Percentiles rank a stretch among this genome's conserved stretches.
phyloP scores from a whole-genome alignment of 2,888 invertebrate genomes.

The Glomeris marginata region DNA sequence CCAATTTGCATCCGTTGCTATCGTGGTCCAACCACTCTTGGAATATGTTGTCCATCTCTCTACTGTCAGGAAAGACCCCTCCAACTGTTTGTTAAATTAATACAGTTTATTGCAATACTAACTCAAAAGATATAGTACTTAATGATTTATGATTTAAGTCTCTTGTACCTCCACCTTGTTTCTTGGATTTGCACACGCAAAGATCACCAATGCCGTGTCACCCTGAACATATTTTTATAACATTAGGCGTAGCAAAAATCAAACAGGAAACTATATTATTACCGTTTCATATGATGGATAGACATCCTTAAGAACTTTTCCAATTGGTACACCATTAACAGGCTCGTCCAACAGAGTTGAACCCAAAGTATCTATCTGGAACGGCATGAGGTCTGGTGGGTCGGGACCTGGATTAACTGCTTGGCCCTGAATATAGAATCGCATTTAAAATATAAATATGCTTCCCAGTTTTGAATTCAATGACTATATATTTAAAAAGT shows the following conservation, averaged over 20 bases:
- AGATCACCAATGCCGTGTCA: slow-evolving; percentile 51
- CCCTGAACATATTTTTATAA: slow-evolving; percentile 36
- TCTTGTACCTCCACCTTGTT: slow-evolving; percentile 29
- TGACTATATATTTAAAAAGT: too few species aligned
- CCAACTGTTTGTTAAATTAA: neutral
- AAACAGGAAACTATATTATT: too few species aligned
- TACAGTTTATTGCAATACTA: neutral
- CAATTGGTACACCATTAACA: too few species aligned
- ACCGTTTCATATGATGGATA: too few species aligned
- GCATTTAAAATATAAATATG: too few species aligned
- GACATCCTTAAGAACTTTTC: too few species aligned
- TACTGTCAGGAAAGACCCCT: slow-evolving; percentile 47
- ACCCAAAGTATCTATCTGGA: too few species aligned
- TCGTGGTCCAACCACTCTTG: slow-evolving; percentile 44
- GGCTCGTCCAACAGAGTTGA: too few species aligned
- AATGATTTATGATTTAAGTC: too few species aligned
- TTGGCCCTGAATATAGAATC: slow-evolving; percentile 23
- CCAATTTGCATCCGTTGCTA: slow-evolving; percentile 73
- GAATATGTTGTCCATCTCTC: slow-evolving; percentile 32
- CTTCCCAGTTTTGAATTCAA: too few species aligned
- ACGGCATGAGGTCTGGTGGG: slow-evolving; percentile 47
- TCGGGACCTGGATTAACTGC: slow-evolving; percentile 37
- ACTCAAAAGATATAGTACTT: too few species aligned
- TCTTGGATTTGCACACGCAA: slow-evolving; percentile 42
- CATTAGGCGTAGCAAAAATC: too few species aligned